These are phyloP conservation scores for Toxostoma redivivum DNA, from an alignment of 2,113 vertebrate species.

Conservation along the genomic window DNA sequence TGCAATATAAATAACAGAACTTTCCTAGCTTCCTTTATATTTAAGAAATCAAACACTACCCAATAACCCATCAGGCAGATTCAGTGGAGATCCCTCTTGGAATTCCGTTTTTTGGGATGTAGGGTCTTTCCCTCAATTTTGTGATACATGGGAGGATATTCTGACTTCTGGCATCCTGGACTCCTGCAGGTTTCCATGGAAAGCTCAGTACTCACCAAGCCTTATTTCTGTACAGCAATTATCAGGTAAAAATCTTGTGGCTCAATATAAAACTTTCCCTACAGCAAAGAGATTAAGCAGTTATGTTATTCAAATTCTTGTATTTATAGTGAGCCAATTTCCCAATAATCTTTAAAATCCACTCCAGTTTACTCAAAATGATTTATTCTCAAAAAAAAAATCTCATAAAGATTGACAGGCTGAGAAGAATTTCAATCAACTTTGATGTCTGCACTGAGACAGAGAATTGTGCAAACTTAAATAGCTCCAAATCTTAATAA, in stretches of 20 bases:
- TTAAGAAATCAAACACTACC: background rate
- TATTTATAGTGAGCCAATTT: background rate
- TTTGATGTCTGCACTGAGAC: background rate
- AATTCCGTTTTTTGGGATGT: background rate
- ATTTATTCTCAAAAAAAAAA: background rate
- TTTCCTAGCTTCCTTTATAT: background rate
- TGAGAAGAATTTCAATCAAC: background rate
- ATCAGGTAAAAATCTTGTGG: background rate
- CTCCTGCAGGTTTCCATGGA: background rate
- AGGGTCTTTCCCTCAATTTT: background rate
- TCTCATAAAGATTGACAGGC: background rate
- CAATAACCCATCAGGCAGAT: rapidly evolving
- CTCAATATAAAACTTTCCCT: background rate
- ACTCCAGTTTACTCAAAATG: background rate
- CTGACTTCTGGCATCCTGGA: background rate
- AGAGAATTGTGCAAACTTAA: background rate
- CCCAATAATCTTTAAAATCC: background rate
- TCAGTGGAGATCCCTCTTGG: background rate
- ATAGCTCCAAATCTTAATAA: background rate
- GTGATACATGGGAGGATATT: background rate
- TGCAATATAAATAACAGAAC: background rate
- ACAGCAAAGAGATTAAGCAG: background rate
- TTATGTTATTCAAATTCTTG: background rate
- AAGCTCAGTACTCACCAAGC: background rate
- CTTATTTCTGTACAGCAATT: background rate